phyloP scores from a whole-genome alignment of 2,888 invertebrate species.

The Tiliacea citrago region DNA sequence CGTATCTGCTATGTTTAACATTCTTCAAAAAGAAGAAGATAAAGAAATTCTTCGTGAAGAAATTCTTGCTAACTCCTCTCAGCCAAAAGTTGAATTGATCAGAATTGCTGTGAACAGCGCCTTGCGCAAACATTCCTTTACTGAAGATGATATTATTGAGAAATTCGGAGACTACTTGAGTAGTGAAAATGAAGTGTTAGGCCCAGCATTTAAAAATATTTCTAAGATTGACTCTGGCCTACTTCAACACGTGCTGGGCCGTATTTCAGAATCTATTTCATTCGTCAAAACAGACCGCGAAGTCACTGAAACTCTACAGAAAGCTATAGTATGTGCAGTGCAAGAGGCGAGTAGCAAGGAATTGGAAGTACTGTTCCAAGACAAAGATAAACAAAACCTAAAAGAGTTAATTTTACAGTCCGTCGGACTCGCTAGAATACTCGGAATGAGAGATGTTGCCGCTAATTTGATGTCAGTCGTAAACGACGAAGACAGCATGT shows the following conservation, averaged over 20 bases:
- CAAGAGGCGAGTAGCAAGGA: conserved; percentile 91
- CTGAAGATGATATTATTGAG: conserved; percentile 91
- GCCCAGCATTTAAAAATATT: conserved; percentile 92
- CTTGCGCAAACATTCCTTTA: conserved; percentile 85
- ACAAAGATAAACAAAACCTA: conserved; percentile 85
- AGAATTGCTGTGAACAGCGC: conserved; percentile 89
- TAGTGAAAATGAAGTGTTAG: conserved; percentile 91
- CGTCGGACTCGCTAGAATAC: conserved; percentile 92
- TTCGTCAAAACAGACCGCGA: conserved; percentile 92
- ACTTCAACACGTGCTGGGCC: conserved; percentile 90
- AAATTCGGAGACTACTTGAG: conserved; percentile 92
- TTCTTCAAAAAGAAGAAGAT: conserved; percentile 88
- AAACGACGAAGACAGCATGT: conserved; percentile 90
- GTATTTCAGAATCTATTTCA: conserved; percentile 91
- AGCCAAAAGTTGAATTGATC: conserved; percentile 92
- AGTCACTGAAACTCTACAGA: conserved; percentile 92
- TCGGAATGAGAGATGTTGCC: conserved; percentile 92
- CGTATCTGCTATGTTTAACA: conserved; percentile 87
- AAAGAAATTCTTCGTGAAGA: conserved; percentile 87
- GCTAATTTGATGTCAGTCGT: conserved; percentile 89
- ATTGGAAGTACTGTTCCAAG: conserved; percentile 89
- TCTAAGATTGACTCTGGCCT: conserved; percentile 91
- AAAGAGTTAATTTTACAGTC: conserved; percentile 91
- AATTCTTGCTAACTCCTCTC: conserved; percentile 87
- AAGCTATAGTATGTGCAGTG: conserved; percentile 92